Base-by-base conservation (phyloP, 2,888 invertebrate species). In the Sinentomon sp. region DNA sequence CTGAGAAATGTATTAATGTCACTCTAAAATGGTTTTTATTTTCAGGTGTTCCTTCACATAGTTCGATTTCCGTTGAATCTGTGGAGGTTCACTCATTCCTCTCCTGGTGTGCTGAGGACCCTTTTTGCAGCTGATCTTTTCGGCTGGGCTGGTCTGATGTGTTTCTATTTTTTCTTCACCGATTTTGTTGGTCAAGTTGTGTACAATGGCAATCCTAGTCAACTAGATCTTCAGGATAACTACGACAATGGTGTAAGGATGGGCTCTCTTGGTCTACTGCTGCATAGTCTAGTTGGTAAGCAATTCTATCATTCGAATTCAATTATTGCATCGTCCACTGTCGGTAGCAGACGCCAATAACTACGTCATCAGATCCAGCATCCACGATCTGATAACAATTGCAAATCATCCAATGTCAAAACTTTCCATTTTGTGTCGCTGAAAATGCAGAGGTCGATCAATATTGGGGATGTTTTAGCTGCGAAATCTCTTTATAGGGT, bases 101-200 rank as follows among this genome's bases (percentile, higher is more conserved):
- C 44, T 14, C 46, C 46, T 2, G 20, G 31, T 2, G 43, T 44
- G 9, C 42, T 49, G 9, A 36, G 42, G 22, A 36, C 40, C 9
- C 36, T 49, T 5, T 49, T 48, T 30, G 32, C 43, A 12, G 44
- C 46, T 4, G 45, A 46, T 32, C 40, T 49, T 9, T 41, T 45
- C 34, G 42, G 45, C 6, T 49, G 49, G 49, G 45, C 47, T 34
- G 46, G 44, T 7, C 36, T 48, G 12, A 45, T 46, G 39, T 45
- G 48, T 37, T 45, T 48, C 36, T 40, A 43, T 30, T 44, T 48
- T 42, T 49, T 48, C 36, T 49, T 46, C 32, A 47, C 48, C 5
- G 48, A 49, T 36, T 49, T 44, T 39, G 45, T 49, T n/a, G 49
- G 46, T 5, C 47, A 48, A 35, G 45, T 44, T 10, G 43, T 48